phyloP scores from a whole-genome alignment of 2,888 invertebrate genomes.

The Dicranocentrus wangi region DNA sequence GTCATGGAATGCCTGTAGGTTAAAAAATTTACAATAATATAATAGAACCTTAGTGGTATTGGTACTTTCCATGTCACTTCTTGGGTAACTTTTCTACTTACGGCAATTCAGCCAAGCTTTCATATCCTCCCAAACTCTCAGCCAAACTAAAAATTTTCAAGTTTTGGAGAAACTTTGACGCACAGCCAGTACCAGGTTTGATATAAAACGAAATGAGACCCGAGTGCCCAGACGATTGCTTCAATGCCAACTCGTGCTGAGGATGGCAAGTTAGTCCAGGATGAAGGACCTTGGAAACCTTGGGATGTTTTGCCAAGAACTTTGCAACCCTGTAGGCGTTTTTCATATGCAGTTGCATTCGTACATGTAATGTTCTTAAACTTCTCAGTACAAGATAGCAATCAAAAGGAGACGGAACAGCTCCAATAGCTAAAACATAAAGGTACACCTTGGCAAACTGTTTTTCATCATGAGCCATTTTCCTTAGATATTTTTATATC shows the following conservation, averaged over 20 bases:
- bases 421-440: conserved; percentile 68
- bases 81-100: too few relatives aligned
- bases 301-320: conserved; percentile 75
- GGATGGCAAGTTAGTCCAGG: conserved; percentile 88
- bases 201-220: conserved; percentile 94
- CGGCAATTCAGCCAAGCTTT: conserved; percentile 95
- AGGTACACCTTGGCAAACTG: too few relatives aligned
- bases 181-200: conserved; percentile 82
- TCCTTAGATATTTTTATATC: background rate
- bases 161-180: conserved; percentile 83
- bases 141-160: conserved; percentile 90
- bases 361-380: conserved; percentile 78
- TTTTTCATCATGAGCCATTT: conserved; percentile 1
- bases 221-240: conserved; percentile 89
- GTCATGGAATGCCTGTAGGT: conserved; percentile 75
- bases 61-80: too few relatives aligned
- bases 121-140: conserved; percentile 96
- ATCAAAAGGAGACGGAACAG: conserved; percentile 77
- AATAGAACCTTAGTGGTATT: too few relatives aligned
- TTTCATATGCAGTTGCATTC: conserved; percentile 77
- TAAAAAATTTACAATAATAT: too few relatives aligned
- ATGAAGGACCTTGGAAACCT: conserved; percentile 73
- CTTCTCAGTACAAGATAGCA: conserved; percentile 78
- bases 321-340: conserved; percentile 77
- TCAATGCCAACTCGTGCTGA: conserved; percentile 85